Evolutionary conservation across 2,113 vertebrate genomes (phyloP).

Genomic region (Cryptomyrus ogoouensis): DNA sequence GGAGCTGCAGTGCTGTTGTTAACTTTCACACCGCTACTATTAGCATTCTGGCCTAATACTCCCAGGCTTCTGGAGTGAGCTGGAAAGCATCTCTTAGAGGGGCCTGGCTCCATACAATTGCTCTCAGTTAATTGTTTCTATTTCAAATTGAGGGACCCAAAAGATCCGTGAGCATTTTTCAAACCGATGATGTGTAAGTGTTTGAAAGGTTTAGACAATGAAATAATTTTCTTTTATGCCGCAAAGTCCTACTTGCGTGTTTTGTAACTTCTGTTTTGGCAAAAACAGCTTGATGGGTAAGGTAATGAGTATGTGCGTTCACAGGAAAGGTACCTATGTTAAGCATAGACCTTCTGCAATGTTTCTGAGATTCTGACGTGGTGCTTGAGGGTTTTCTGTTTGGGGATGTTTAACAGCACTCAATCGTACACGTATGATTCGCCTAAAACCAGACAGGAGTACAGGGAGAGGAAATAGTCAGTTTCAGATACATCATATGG

Average conservation of each 20-base stretch:
- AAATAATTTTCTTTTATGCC: background rate
- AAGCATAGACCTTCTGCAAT: constrained; percentile 30
- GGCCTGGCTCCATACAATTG: constrained; percentile 15
- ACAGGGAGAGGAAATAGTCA: background rate
- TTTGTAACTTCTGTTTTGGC: background rate
- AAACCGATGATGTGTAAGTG: background rate
- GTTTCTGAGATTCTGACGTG: background rate
- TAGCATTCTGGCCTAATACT: constrained; percentile 24
- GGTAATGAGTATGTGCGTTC: constrained; percentile 24
- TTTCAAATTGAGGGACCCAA: background rate
- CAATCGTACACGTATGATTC: background rate
- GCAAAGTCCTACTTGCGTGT: background rate
- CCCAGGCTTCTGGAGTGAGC: constrained; percentile 20
- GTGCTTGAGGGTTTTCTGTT: background rate
- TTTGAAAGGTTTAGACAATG: background rate
- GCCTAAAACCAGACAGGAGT: background rate
- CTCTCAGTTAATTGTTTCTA: constrained; percentile 2
- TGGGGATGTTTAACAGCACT: too few relatives aligned
- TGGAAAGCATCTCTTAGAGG: background rate
- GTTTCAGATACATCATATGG: background rate
- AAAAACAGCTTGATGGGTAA: constrained; percentile 25
- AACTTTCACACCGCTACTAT: constrained; percentile 25
- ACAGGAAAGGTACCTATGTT: constrained; percentile 32
- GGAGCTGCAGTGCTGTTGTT: constrained; percentile 26
- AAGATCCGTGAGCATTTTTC: background rate